Evolutionary conservation across 1,140 invertebrate species (phyloP), one percentile per base, ranked within the genome.

Genomic region (Harpegnathos saltator): DNA sequence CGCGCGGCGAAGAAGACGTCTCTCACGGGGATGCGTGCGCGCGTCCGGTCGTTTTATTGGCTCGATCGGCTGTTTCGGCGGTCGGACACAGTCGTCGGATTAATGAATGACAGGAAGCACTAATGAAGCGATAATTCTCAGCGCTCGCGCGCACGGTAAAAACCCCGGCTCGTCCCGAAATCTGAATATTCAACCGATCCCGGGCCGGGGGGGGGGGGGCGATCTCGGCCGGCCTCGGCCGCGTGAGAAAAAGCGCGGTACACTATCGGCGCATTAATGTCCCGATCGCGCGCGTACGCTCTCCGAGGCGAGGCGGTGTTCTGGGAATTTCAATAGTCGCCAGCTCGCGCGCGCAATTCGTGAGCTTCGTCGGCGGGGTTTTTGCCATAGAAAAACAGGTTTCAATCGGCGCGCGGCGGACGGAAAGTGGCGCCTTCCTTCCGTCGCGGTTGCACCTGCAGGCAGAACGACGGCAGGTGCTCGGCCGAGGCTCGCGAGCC

Each of bases 361-460:
- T 59, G 75, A 69, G 74, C 17, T 58, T 69, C 33, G 68, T 65
- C 33, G 38, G 48, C 48, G 15, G 48, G 66, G 61, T 84, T 88
- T 72, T 83, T 71, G 75, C 71, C 54, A 24, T 54, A 52, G 52
- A 72, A 75, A 73, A 87, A 89, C 87, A 75, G 78, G 85, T 89
- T 89, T 83, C 52, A 86, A 74, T 74, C 59, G n/a, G n/a, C n/a
- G n/a, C n/a, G n/a, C n/a, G n/a, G n/a, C 66, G 29, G 59, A 19
- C 59, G 61, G 61, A 86, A 68, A 56, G 65, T 50, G 68, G 62
- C 62, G 44, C 33, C 33, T 48, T 56, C 33, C 33, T 48, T 56
- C 52, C 62, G 85, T 84, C 80, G 63, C 84, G 78, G 86, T 89
- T 89, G 84, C 90, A 92, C 91, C 91, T 90, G 91, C 89, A n/a